Conservation (phyloP, 2,113 vertebrate genomes). For the Aplodontia rufa region DNA sequence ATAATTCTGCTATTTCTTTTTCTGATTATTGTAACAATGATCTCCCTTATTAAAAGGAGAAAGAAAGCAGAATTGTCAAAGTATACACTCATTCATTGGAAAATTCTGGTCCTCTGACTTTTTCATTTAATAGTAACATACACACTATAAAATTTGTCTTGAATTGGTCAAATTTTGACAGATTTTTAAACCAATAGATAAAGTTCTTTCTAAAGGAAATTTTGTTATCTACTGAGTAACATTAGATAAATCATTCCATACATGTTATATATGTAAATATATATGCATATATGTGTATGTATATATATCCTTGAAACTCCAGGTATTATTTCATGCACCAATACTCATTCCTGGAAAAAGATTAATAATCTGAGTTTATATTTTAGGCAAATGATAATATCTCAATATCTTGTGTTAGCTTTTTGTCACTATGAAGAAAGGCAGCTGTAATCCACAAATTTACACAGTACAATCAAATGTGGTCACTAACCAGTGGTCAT, state of each 20-base stretch:
- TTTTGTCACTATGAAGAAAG: conserved; percentile 1
- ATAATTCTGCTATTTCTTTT: neutral
- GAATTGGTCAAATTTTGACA: neutral
- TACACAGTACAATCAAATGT: neutral
- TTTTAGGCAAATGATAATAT: neutral
- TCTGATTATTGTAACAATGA: neutral
- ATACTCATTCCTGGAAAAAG: conserved; percentile 4
- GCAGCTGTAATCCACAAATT: neutral
- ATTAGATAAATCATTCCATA: neutral
- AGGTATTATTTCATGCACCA: neutral
- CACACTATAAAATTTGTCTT: neutral
- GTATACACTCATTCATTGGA: neutral
- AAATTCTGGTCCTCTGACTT: neutral
- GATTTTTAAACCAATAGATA: neutral
- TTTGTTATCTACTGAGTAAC: neutral
- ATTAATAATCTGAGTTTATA: neutral
- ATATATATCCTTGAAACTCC: neutral
- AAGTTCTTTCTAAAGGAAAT: neutral
- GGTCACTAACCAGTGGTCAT: neutral
- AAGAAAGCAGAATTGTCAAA: neutral
- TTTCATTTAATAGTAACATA: neutral
- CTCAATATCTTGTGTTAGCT: neutral
- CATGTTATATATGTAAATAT: neutral
- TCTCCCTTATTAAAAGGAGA: neutral
- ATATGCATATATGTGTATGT: too few relatives aligned